Evolutionary conservation across 2,113 vertebrate genomes (phyloP).

Genomic region (Paradisaea rubra): DNA sequence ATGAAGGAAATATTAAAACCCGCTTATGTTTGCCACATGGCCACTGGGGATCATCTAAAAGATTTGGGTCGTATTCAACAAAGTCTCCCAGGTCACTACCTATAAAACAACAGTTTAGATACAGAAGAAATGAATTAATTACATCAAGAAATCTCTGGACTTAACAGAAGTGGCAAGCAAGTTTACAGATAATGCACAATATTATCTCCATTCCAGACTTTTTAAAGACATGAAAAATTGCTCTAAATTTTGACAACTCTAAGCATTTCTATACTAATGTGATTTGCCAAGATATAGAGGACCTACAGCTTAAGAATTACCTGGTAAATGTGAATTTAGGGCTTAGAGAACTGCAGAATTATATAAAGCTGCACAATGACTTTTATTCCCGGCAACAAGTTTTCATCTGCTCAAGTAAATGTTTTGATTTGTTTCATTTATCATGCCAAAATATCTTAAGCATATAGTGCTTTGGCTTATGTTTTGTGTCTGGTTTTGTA

Average conservation of each 20-base stretch:
- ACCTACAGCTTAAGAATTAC: not conserved
- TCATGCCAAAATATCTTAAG: not conserved
- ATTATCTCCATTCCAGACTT: not conserved
- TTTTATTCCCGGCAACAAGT: not conserved
- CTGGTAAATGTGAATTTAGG: not conserved
- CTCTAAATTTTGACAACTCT: not conserved
- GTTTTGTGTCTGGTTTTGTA: not conserved
- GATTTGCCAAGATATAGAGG: not conserved
- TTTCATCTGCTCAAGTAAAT: not conserved
- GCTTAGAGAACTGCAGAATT: not conserved
- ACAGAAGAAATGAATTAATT: not conserved
- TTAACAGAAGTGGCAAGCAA: not conserved
- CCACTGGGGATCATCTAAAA: conserved; percentile 98
- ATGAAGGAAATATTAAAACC: conserved; percentile 95
- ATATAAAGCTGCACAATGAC: not conserved
- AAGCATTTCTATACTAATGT: not conserved
- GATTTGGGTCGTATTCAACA: conserved; percentile 92
- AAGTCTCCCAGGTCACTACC: conserved; percentile 91
- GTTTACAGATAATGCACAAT: not conserved
- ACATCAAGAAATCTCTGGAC: not conserved
- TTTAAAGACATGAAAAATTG: not conserved
- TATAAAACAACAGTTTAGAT: conserved; percentile 46
- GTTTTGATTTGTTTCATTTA: conserved; percentile 3
- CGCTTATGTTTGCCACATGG: conserved; percentile 98
- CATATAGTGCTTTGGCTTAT: not conserved